Base-by-base conservation (phyloP, 2,113 vertebrate species). In the Pica pica region DNA sequence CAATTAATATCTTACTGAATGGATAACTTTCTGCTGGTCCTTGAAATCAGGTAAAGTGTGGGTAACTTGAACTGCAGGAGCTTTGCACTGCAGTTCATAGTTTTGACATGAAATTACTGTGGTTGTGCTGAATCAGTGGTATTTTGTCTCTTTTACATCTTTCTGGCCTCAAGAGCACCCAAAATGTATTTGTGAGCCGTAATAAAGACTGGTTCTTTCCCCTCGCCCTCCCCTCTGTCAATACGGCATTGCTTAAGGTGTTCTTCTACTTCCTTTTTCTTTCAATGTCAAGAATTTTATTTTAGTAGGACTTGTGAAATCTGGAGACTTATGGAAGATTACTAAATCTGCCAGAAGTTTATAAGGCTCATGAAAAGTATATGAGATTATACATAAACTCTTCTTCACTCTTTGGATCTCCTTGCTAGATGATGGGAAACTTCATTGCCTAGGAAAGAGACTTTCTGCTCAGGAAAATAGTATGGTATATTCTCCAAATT, bases 321-420 rank as follows among this genome's bases (percentile, higher is more conserved):
- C 77, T 94, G 39, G 42, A 87, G 73, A 59, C n/a, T 82, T 78
- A 52, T 1, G 26, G 44, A 67, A 93, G 57, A 84, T 94, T 67
- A 83, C 79, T 91, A 76, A 64, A 88, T 96, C 89, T 95, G 77
- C 65, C 53, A 82, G 56, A 83, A 95, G 49, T 84, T 94, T 83
- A 60, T 69, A 94, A 82, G 27, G 75, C 35, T 95, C 65, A 46
- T 79, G 69, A 94, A 87, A 79, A 82, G 55, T 77, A 83, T 80
- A 75, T 81, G 49, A 78, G 56, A 67, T 89, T 52, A 60, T 75
- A 44, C 20, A 35, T 76, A 55, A 82, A 80, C 47, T 80, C 59
- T 42, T 87, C n/a, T 65, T 80, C 16, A 55, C 3, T 80, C 28
- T 74, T 75, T 83, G 60, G 18, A 65, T 81, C 30, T 78, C 9